These are phyloP conservation scores for Macrotis lagotis DNA, from an alignment of 2,113 vertebrate genomes.

Conservation along the genomic window DNA sequence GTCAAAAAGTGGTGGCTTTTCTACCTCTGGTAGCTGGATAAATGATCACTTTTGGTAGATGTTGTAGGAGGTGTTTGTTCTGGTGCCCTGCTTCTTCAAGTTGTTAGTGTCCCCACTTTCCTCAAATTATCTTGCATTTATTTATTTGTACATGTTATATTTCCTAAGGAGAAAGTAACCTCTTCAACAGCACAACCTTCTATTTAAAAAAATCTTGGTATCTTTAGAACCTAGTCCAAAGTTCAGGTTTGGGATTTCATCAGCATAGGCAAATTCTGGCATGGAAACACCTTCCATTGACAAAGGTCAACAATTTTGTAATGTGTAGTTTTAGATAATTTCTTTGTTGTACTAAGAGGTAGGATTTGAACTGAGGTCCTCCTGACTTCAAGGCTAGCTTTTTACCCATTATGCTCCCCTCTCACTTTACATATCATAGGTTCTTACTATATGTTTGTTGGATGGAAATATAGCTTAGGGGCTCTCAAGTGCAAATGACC, in stretches of 20 bases:
- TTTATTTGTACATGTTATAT: not conserved
- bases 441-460: not conserved
- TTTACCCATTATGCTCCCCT: not conserved
- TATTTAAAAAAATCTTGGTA: not conserved
- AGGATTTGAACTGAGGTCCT: not conserved
- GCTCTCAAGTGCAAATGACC: not conserved
- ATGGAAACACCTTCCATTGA: not conserved
- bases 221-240: not conserved
- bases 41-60: not conserved
- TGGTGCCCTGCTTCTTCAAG: not conserved
- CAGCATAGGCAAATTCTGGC: not conserved
- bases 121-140: not conserved
- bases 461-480: not conserved
- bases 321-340: not conserved
- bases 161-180: not conserved
- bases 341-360: not conserved
- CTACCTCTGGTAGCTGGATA: not conserved
- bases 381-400: not conserved
- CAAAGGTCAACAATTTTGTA: not conserved
- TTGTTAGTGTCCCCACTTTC: not conserved
- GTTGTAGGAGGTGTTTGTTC: not conserved
- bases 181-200: not conserved
- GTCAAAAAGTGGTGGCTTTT: not conserved
- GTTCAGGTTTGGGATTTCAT: not conserved
- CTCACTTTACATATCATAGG: too few species aligned